Conservation (phyloP, 2,797 vertebrate genomes). For the Agapornis canus region DNA sequence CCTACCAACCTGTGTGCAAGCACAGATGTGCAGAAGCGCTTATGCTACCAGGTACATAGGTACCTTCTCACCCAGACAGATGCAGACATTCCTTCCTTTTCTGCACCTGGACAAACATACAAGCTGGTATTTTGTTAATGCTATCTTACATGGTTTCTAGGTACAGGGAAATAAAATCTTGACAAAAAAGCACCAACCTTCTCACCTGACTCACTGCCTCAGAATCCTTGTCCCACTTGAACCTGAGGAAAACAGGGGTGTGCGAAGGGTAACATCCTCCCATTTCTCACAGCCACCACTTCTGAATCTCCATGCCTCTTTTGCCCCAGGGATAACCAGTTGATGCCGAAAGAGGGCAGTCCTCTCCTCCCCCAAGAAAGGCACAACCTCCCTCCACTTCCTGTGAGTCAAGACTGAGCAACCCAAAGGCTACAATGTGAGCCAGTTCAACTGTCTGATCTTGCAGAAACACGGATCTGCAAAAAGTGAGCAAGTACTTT, state of each 20-base stretch:
- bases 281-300: neutral
- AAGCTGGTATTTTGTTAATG: slow-evolving; percentile 43
- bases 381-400: neutral
- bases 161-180: neutral
- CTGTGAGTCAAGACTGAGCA: neutral
- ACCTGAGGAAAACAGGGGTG: neutral
- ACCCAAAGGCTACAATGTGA: slow-evolving; percentile 47
- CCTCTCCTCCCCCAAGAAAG: neutral
- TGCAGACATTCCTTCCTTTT: neutral
- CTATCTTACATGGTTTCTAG: neutral
- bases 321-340: neutral
- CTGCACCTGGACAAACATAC: neutral
- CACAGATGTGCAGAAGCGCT: neutral
- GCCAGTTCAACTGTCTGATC: neutral
- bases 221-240: neutral
- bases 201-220: neutral
- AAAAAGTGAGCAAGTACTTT: neutral
- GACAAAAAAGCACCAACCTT: slow-evolving; percentile 4
- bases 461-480: neutral
- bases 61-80: neutral
- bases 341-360: neutral
- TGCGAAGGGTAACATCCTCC: neutral
- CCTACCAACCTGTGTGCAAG: neutral
- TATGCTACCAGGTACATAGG: neutral
- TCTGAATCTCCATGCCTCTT: neutral